Conservation (phyloP, 2,797 vertebrate species). For the Lophotriccus pileatus region DNA sequence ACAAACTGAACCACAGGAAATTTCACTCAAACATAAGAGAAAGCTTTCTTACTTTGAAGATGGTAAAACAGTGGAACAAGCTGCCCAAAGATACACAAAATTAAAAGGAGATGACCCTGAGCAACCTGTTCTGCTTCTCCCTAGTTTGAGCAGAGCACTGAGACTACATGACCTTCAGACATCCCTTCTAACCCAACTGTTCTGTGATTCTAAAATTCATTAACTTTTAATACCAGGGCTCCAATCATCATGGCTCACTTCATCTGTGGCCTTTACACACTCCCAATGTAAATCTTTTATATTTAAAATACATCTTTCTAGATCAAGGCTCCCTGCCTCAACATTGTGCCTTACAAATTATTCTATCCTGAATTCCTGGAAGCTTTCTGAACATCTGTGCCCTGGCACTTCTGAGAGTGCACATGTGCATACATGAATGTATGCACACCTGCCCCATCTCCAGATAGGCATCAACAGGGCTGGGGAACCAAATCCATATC, state of each 20-base stretch:
- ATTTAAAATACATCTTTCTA: not conserved
- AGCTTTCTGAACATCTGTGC: not conserved
- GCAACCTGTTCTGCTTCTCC: not conserved
- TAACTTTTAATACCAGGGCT: not conserved
- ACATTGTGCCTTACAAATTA: not conserved
- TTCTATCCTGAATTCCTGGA: not conserved
- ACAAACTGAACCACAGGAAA: not conserved
- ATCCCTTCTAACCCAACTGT: not conserved
- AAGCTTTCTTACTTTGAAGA: not conserved
- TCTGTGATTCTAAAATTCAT: not conserved
- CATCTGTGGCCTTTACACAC: not conserved
- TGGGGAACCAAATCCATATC: not conserved
- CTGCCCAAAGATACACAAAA: not conserved
- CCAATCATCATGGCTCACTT: not conserved
- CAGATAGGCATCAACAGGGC: not conserved
- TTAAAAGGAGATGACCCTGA: not conserved
- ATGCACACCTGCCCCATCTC: not conserved
- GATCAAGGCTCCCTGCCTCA: not conserved
- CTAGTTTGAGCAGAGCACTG: not conserved
- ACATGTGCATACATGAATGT: fast-evolving
- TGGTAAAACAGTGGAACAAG: not conserved
- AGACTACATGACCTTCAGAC: not conserved
- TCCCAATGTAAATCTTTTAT: not conserved
- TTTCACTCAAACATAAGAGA: not conserved
- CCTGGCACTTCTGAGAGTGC: not conserved